Conservation (phyloP, 2,888 invertebrate genomes). For the Caenorhabditis sp. region DNA sequence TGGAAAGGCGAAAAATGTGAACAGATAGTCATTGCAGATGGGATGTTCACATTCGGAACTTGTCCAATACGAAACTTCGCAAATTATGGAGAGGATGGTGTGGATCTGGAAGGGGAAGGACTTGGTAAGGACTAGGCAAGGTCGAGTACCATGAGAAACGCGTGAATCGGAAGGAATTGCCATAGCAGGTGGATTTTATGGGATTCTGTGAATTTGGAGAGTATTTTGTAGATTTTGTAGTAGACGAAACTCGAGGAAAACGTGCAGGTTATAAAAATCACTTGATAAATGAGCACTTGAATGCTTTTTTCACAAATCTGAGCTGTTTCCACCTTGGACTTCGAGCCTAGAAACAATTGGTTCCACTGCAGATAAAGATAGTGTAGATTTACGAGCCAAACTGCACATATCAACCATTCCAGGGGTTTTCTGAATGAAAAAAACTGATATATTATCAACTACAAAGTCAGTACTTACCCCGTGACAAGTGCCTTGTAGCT, state of each 20-base stretch:
- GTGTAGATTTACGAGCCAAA: too few species aligned
- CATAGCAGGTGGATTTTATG: neutral
- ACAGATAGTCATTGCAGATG: too few species aligned
- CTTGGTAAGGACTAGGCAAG: too few species aligned
- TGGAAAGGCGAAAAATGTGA: neutral
- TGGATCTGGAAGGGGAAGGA: neutral
- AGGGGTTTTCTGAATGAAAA: neutral
- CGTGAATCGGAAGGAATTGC: neutral
- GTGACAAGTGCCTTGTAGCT: neutral
- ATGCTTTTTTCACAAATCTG: too few species aligned
- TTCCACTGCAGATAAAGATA: too few species aligned
- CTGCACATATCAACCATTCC: neutral
- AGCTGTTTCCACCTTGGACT: too few species aligned
- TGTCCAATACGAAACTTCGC: neutral
- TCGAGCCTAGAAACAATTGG: too few species aligned
- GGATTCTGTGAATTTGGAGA: neutral
- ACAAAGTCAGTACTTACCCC: neutral
- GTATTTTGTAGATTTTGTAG: conserved; percentile 4
- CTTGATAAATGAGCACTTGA: too few species aligned
- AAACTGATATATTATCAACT: too few species aligned
- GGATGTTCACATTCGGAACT: neutral
- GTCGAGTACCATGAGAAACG: neutral
- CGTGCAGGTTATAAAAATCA: neutral
- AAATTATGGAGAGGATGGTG: neutral
- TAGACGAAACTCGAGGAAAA: neutral